phyloP scores from a whole-genome alignment of 2,888 invertebrate species.

The Emmelina monodactyla region DNA sequence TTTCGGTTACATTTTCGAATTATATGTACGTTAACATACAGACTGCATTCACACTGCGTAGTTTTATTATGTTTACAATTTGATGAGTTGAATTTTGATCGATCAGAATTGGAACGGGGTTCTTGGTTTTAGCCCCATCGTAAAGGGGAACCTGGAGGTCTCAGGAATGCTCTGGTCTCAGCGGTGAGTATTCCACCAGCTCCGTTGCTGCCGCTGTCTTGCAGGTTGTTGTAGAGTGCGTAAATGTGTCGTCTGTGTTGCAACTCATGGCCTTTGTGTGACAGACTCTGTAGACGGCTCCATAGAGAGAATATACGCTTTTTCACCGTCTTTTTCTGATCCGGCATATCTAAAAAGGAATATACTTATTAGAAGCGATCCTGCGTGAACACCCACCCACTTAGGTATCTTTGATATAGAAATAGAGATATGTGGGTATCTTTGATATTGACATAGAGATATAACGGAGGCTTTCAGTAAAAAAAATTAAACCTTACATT shows the following conservation, averaged over 20 bases:
- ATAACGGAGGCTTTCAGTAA: too few species aligned
- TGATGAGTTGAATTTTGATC: too few species aligned
- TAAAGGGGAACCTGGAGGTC: conserved; percentile 51
- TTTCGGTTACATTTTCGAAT: too few species aligned
- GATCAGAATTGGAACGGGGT: conserved; percentile 9
- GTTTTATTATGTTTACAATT: too few species aligned
- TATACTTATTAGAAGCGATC: too few species aligned
- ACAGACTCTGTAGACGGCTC: conserved; percentile 51
- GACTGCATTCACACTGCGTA: too few species aligned
- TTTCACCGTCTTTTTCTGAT: conserved; percentile 26
- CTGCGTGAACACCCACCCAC: too few species aligned
- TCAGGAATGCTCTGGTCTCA: conserved; percentile 33
- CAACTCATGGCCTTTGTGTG: conserved; percentile 48
- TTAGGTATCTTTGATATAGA: too few species aligned
- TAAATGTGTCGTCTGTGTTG: conserved; percentile 49
- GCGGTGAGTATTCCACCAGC: conserved; percentile 40
- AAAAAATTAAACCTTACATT: too few species aligned
- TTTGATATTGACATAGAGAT: too few species aligned
- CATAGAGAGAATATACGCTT: conserved; percentile 54
- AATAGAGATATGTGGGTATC: too few species aligned
- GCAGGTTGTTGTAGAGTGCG: conserved; percentile 43
- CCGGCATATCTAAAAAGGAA: background rate
- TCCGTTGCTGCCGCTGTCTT: conserved; percentile 26
- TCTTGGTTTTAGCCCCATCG: conserved; percentile 45
- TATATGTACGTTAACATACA: too few species aligned